phyloP scores from a whole-genome alignment of 2,888 invertebrate species.

The Hedya salicella region DNA sequence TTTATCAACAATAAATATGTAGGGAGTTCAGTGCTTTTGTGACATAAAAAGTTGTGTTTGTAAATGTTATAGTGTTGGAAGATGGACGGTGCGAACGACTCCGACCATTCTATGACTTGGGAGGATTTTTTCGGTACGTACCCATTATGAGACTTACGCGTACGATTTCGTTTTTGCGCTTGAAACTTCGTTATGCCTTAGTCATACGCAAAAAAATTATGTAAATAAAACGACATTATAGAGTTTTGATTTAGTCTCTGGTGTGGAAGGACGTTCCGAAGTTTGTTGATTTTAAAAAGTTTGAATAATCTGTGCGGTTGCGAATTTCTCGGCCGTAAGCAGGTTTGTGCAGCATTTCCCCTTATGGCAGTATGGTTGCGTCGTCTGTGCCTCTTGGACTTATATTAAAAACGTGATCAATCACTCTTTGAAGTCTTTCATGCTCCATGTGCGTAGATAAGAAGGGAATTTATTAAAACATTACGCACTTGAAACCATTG shows the following conservation, averaged over 20 bases:
- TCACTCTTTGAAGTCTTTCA: conserved; percentile 51
- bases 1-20: conserved; percentile 70
- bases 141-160: conserved; percentile 7
- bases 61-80: conserved; percentile 67
- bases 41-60: conserved; percentile 56
- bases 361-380: conserved; percentile 61
- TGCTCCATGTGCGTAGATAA: conserved; percentile 28
- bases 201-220: not conserved
- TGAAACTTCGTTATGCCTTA: not conserved
- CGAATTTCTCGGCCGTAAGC: conserved; percentile 65
- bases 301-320: conserved; percentile 36
- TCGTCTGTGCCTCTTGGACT: conserved; percentile 50
- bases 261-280: not conserved
- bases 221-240: not conserved
- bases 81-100: conserved; percentile 85
- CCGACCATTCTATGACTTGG: conserved; percentile 89
- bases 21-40: conserved; percentile 55
- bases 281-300: conserved; percentile 15
- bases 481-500: conserved; percentile 16
- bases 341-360: conserved; percentile 72
- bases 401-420: conserved; percentile 59
- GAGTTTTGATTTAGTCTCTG: conserved; percentile 1
- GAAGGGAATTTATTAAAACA: conserved; percentile 18
- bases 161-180: conserved; percentile 13
- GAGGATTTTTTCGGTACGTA: conserved; percentile 89